These are phyloP conservation scores for Spodoptera littoralis DNA, from an alignment of 2,888 invertebrate genomes.

Conservation along the genomic window DNA sequence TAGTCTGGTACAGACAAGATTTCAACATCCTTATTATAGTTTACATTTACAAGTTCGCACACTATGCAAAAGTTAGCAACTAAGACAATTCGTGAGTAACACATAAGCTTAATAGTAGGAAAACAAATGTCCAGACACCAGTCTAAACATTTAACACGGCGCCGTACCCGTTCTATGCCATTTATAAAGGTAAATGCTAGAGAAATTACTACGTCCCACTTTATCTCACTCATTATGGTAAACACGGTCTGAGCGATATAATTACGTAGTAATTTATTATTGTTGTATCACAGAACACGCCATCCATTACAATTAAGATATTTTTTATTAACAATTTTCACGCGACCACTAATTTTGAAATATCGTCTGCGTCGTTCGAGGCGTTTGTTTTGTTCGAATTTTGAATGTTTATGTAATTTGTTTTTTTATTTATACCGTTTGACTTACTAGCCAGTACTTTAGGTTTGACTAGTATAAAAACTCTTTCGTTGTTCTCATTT, in stretches of 20 bases:
- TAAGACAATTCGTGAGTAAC: slow-evolving; percentile 28
- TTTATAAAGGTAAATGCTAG: slow-evolving; percentile 50
- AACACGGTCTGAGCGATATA: slow-evolving; percentile 81
- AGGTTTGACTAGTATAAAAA: too few relatives aligned
- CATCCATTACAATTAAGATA: slow-evolving; percentile 82
- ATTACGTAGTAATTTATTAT: slow-evolving; percentile 81
- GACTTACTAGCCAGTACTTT: neutral
- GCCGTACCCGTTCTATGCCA: slow-evolving; percentile 32
- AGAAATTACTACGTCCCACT: slow-evolving; percentile 63
- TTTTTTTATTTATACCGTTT: slow-evolving; percentile 14
- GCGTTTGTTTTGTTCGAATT: slow-evolving; percentile 42
- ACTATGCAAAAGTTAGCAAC: slow-evolving; percentile 15
- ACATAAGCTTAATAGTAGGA: slow-evolving; percentile 28
- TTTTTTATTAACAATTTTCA: slow-evolving; percentile 83
- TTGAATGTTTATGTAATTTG: slow-evolving; percentile 22
- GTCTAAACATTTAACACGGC: slow-evolving; percentile 24
- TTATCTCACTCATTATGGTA: slow-evolving; percentile 84
- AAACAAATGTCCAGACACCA: slow-evolving; percentile 22
- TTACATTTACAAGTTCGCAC: neutral
- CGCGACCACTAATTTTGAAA: slow-evolving; percentile 71
- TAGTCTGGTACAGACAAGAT: too few relatives aligned
- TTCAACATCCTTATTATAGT: too few relatives aligned
- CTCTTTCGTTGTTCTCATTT: too few relatives aligned
- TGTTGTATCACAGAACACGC: slow-evolving; percentile 83
- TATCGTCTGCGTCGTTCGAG: slow-evolving; percentile 47